Evolutionary conservation across 2,888 invertebrate species (phyloP).

Genomic region (Nematopogon swammerdamellus): DNA sequence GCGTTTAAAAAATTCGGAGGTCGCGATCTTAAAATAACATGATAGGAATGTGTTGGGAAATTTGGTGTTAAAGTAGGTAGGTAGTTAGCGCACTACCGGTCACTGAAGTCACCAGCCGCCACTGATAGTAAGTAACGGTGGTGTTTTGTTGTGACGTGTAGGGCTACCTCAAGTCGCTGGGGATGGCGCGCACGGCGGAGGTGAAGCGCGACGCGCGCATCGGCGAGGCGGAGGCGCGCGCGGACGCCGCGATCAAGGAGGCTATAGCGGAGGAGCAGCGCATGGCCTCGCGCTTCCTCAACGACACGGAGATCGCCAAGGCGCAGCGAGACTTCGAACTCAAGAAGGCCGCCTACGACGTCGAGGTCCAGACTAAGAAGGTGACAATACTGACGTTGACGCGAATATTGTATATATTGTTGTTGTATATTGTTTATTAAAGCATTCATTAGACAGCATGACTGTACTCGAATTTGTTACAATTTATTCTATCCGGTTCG

Average conservation of each 20-base stretch:
- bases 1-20: no score
- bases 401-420: not conserved
- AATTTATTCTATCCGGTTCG: no score
- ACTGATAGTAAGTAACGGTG: no score
- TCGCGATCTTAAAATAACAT: no score
- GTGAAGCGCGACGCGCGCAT: slow-evolving; percentile 95
- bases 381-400: slow-evolving; percentile 39
- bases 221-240: slow-evolving; percentile 93
- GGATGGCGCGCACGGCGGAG: slow-evolving; percentile 92
- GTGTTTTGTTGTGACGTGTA: slow-evolving; percentile 25
- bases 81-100: no score
- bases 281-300: slow-evolving; percentile 90
- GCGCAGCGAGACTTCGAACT: slow-evolving; percentile 95
- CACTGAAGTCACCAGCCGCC: no score
- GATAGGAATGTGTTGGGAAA: no score
- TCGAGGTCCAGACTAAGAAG: slow-evolving; percentile 92
- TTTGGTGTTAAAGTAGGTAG: no score
- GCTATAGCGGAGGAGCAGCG: slow-evolving; percentile 95
- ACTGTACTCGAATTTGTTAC: no score
- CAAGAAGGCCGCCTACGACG: slow-evolving; percentile 95
- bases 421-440: no score
- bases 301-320: slow-evolving; percentile 97
- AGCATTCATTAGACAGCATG: no score
- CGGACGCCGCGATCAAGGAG: slow-evolving; percentile 90
- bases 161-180: slow-evolving; percentile 92